Evolutionary conservation across 2,113 vertebrate species (phyloP), one percentile per base, ranked within the genome.

Genomic region (Montifringilla adamsi): DNA sequence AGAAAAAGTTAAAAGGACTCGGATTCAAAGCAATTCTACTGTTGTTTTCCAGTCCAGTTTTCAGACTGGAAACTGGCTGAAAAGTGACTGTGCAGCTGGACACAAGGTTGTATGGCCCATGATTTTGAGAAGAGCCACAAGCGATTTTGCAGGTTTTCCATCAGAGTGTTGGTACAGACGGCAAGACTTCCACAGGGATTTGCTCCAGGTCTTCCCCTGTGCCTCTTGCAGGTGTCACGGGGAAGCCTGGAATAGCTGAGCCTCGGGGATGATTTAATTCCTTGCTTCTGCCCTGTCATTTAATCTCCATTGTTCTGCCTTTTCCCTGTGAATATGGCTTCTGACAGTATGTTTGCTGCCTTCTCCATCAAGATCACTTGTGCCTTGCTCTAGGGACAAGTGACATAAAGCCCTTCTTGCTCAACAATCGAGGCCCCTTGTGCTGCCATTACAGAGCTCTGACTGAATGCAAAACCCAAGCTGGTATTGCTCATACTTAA

Each of bases 401-500:
- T 73, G 91, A 95, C 87, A 95, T 77, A 80, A 94, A 91, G 90
- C 53, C 84, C 93, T 91, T 74, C 87, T 91, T 88, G 66, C 91
- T 91, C 84, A 77, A 73, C 74, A 74, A 74, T 90, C 16, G 0
- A 83, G 84, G 67, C 85, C 84, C 85, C 90, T 91, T 50, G 78
- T 77, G 94, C 95, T 89, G 78, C 93, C 84, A 39, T 94, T 94
- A 73, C 67, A 66, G 87, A 83, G 79, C 63, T 55, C 93, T 80
- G 88, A 49, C 87, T 84, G 84, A 87, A 85, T 66, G 91, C 82
- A 91, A 95, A 91, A 4, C 63, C 82, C 67, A 86, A 77, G 90
- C 87, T 95, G 94, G 82, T 95, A 47, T 95, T 85, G 78, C 87
- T 96, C 94, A 74, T 74, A 62, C 75, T 94, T 93, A 94, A 93